phyloP scores from a whole-genome alignment of 2,113 vertebrate species.

The Theristicus caerulescens region DNA sequence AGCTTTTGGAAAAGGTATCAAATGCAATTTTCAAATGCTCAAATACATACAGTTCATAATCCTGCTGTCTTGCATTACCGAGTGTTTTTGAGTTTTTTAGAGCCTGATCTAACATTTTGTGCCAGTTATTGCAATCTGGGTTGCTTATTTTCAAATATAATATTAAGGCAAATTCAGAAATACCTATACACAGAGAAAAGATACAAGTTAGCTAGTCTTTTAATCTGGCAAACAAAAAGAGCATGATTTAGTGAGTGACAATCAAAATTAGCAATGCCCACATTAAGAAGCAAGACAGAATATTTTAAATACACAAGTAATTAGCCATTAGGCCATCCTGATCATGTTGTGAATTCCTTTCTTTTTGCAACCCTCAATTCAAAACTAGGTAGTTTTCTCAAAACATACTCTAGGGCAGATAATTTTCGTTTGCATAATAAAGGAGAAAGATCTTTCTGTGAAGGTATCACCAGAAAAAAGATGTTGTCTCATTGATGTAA shows the following conservation, averaged over 20 bases:
- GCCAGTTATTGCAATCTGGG: background rate
- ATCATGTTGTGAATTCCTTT: background rate
- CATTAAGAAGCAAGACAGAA: background rate
- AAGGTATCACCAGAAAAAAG: background rate
- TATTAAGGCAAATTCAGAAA: background rate
- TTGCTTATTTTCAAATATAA: background rate
- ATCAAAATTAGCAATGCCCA: background rate
- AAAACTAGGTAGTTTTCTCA: background rate
- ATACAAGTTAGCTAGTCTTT: background rate
- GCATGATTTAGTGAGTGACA: background rate
- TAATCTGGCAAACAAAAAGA: background rate
- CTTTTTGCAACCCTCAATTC: background rate
- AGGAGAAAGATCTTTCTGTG: background rate
- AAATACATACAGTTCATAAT: background rate
- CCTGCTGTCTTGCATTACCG: background rate
- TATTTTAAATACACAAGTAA: background rate
- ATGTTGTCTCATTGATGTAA: background rate
- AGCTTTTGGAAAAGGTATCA: conserved; percentile 1
- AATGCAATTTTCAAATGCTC: background rate
- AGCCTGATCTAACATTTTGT: background rate
- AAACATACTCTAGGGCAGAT: background rate
- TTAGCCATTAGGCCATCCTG: background rate
- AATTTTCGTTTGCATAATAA: background rate
- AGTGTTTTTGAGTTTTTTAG: background rate
- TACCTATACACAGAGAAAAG: background rate